Percentiles rank a stretch among this genome's conserved stretches.
Conservation (phyloP, 2,888 invertebrate species). For the Lasioglossum figueresi region DNA sequence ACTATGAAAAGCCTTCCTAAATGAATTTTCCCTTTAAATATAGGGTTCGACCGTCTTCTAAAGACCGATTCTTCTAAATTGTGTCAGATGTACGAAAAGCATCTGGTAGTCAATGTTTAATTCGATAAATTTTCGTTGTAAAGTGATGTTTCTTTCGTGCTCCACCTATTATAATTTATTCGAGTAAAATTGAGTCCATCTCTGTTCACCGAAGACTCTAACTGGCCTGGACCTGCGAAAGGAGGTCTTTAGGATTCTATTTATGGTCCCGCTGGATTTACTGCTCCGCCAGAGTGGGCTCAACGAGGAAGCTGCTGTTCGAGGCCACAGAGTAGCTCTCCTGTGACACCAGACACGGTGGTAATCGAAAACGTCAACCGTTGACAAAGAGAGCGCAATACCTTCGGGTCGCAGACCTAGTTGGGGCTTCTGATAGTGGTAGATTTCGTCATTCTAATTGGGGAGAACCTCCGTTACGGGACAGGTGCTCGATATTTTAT, state of each 20-base stretch:
- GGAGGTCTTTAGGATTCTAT: slow-evolving; percentile 5
- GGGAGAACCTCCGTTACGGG: background rate
- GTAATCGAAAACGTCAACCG: background rate
- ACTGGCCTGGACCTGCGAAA: background rate
- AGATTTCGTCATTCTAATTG: slow-evolving; percentile 4
- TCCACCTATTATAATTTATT: background rate
- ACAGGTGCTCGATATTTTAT: background rate
- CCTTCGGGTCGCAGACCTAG: slow-evolving; percentile 5
- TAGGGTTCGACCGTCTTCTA: too few species aligned
- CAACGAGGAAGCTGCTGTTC: background rate
- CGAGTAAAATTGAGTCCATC: background rate
- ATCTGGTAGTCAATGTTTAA: background rate
- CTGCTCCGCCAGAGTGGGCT: background rate
- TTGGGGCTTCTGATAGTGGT: background rate
- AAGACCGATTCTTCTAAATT: background rate
- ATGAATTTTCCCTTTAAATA: too few species aligned
- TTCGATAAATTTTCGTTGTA: background rate
- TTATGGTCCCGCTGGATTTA: slow-evolving; percentile 1
- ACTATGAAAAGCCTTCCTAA: too few species aligned
- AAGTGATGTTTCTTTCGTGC: background rate
- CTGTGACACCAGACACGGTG: background rate
- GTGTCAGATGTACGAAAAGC: background rate
- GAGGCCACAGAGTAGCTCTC: slow-evolving; percentile 7
- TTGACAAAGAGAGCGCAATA: background rate
- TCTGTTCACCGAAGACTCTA: background rate